phyloP scores from a whole-genome alignment of 2,888 invertebrate species.

The Odontothrips loti region DNA sequence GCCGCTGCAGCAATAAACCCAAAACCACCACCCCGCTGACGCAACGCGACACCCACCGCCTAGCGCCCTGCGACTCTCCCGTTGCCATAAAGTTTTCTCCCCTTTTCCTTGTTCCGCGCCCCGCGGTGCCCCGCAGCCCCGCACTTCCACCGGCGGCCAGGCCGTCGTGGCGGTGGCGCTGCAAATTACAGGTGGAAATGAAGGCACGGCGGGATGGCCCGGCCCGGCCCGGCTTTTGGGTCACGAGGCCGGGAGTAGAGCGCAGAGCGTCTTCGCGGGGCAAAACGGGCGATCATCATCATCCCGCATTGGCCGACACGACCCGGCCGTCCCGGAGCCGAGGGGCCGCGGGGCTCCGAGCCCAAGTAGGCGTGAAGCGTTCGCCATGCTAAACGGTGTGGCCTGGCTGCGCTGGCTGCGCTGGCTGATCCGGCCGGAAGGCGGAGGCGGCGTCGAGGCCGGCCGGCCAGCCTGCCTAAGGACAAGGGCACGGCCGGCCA shows the following conservation, averaged over 20 bases:
- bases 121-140: too few relatives aligned
- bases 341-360: not conserved
- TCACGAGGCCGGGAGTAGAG: not conserved
- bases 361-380: conserved; percentile 1
- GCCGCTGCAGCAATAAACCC: too few relatives aligned
- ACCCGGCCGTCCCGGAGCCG: not conserved
- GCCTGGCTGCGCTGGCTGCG: not conserved
- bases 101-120: too few relatives aligned
- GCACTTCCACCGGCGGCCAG: not conserved
- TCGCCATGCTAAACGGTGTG: not conserved
- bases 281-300: too few relatives aligned
- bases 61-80: too few relatives aligned
- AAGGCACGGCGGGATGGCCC: not conserved
- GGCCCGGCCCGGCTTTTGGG: not conserved
- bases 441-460: not conserved
- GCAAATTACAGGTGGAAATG: not conserved
- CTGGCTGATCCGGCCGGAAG: not conserved
- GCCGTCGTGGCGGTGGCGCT: not conserved
- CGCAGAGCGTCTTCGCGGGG: too few relatives aligned
- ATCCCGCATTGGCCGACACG: not conserved
- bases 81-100: too few relatives aligned
- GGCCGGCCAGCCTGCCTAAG: not conserved
- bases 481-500: not conserved
- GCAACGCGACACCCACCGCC: not conserved
- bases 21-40: too few relatives aligned